phyloP scores from a whole-genome alignment of 2,888 invertebrate genomes.

The Hedychridium roseum region DNA sequence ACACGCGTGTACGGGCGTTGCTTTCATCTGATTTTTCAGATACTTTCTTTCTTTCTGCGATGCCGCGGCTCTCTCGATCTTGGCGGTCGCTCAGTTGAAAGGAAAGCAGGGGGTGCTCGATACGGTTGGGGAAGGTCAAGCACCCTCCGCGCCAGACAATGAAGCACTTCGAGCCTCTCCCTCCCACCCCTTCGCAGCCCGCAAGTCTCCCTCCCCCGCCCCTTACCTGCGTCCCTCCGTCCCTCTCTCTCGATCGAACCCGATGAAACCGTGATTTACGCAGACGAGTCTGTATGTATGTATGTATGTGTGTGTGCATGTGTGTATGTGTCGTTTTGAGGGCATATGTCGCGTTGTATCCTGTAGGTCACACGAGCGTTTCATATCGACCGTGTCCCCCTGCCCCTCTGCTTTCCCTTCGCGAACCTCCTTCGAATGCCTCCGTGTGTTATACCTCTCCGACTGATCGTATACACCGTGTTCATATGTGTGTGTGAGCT shows the following conservation, averaged over 20 bases:
- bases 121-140: conserved; percentile 62
- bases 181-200: too few relatives aligned
- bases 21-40: too few relatives aligned
- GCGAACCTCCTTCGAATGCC: too few relatives aligned
- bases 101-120: conserved; percentile 36
- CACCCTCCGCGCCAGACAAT: conserved; percentile 59
- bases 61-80: too few relatives aligned
- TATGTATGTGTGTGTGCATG: neutral
- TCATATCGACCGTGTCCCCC: conserved; percentile 25
- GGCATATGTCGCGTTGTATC: conserved; percentile 15
- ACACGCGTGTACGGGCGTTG: too few relatives aligned
- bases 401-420: too few relatives aligned
- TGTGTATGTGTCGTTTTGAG: conserved; percentile 14
- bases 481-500: too few relatives aligned
- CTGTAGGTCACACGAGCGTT: conserved; percentile 29
- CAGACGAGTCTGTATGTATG: neutral
- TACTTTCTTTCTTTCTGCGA: too few relatives aligned
- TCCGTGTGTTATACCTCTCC: too few relatives aligned
- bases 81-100: conserved; percentile 16
- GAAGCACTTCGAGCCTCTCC: conserved; percentile 47
- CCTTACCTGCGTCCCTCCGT: too few relatives aligned
- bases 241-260: conserved; percentile 15
- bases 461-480: too few relatives aligned
- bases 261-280: conserved; percentile 7
- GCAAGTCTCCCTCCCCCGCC: too few relatives aligned